These are phyloP conservation scores for Drosophila pallidifrons DNA, from an alignment of 1,140 invertebrate genomes.

Conservation along the genomic window DNA sequence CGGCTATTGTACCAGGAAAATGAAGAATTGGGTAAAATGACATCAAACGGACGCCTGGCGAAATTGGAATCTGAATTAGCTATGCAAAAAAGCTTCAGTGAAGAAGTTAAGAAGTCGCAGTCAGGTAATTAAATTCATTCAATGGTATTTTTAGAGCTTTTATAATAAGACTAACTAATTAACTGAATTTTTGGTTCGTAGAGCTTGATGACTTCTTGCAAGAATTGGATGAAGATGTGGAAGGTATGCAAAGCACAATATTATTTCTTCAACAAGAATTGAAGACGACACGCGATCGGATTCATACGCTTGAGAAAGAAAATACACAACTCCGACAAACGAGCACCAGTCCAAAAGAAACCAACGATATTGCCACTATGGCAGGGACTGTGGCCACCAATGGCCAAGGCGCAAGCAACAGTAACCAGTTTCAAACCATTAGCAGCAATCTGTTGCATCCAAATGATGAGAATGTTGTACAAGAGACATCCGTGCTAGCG, in stretches of 20 bases:
- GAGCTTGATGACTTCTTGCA: conserved; percentile 98
- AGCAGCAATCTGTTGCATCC: conserved; percentile 59
- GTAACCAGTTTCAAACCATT: conserved; percentile 22
- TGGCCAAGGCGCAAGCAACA: conserved; percentile 26
- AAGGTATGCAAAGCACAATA: conserved; percentile 99
- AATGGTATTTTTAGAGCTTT: background rate
- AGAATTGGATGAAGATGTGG: conserved; percentile 98
- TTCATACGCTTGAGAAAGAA: conserved; percentile 77
- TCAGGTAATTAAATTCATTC: conserved; percentile 88
- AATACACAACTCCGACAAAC: conserved; percentile 63
- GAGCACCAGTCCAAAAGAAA: conserved; percentile 21
- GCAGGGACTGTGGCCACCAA: conserved; percentile 32
- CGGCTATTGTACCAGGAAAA: conserved; percentile 98
- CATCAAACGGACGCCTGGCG: conserved; percentile 96
- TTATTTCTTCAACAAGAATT: conserved; percentile 97
- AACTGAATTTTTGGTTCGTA: conserved; percentile 75
- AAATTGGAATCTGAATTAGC: conserved; percentile 98
- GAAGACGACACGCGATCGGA: conserved; percentile 90
- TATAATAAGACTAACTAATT: too few species aligned
- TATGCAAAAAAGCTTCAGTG: conserved; percentile 97
- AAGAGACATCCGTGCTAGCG: conserved; percentile 32
- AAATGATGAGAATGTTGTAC: conserved; percentile 59
- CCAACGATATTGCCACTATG: conserved; percentile 37
- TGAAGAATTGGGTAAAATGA: conserved; percentile 98
- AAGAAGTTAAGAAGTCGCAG: conserved; percentile 98